Base-by-base conservation (phyloP, 2,113 vertebrate genomes). In the Hydrolagus affinis region DNA sequence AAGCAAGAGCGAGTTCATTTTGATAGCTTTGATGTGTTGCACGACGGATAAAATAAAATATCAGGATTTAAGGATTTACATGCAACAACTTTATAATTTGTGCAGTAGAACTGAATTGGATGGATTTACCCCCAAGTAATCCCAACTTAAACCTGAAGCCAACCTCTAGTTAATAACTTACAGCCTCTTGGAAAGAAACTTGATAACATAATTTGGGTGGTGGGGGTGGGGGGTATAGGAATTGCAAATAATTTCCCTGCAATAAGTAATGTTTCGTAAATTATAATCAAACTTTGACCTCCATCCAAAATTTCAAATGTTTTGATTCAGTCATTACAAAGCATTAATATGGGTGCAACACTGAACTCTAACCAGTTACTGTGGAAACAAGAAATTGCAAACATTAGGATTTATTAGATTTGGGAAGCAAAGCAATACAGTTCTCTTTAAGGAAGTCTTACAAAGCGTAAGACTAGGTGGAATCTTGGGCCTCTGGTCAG, bases 271-370 rank as follows among this genome's bases (percentile, higher is more conserved):
- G 32, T 66, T 66, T 83, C 11, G 19, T 21, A 30, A 3, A 8
- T 4, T 83, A 57, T 60, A 64, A 80, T 80, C 57, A 80, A 62
- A 80, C 60, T 12, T 60, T 80, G 76, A 59, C 23, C 57, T 80
- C 15, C 23, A 64, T 28, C 62, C 76, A 64, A 80, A n/a, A 62
- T 14, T 80, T 14, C 57, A 80, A 80, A 23, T 80, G 62, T 80
- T 80, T 80, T 80, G n/a, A 64, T 80, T 80, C 60, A 80, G 62
- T 62, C 62, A 80, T 25, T 62, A 62, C 59, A 80, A 80, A n/a
- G 76, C 12, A 28, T 62, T 62, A 60, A 80, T 80, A 62, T 80
- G 6, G 6, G 44, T 64, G 76, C 60, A 80, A 60, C 60, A 62
- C 62, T 80, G 76, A n/a, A 23, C n/a, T 14, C 25, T 28, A 28